These are phyloP conservation scores for Alcedo quadribrachys DNA, from an alignment of 2,797 vertebrate species.

Conservation along the genomic window DNA sequence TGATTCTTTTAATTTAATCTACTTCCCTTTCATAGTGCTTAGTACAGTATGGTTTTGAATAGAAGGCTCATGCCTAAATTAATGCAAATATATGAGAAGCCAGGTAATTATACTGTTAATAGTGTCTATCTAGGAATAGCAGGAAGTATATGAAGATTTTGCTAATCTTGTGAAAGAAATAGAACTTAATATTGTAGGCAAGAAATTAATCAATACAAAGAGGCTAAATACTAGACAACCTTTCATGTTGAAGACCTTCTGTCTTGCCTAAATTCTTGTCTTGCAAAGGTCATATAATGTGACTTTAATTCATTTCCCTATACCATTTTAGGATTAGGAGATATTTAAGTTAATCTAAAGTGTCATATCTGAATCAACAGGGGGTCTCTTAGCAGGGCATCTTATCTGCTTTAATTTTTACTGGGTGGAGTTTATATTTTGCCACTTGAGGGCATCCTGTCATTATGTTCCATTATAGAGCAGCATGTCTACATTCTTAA, in stretches of 20 bases:
- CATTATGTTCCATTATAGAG: constrained; percentile 68
- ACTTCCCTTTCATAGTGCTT: not conserved
- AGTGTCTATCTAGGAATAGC: not conserved
- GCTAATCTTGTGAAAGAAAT: not conserved
- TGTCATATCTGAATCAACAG: not conserved
- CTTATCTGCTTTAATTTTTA: constrained; percentile 28
- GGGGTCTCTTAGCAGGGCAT: not conserved
- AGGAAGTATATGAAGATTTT: not conserved
- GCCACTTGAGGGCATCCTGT: constrained; percentile 83
- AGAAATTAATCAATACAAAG: not conserved
- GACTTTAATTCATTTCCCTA: not conserved
- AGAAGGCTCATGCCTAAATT: not conserved
- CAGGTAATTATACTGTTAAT: not conserved
- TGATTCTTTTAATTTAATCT: not conserved
- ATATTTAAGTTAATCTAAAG: not conserved
- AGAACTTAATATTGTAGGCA: not conserved
- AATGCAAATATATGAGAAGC: not conserved
- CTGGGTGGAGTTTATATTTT: constrained; percentile 72
- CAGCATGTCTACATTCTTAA: constrained; percentile 5
- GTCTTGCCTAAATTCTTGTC: not conserved
- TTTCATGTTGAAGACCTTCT: not conserved
- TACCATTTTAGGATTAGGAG: not conserved
- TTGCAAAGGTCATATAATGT: not conserved
- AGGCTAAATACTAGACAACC: not conserved
- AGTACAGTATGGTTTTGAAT: not conserved